Evolutionary conservation across 2,888 invertebrate species (phyloP).

Genomic region (Plebejus argus): DNA sequence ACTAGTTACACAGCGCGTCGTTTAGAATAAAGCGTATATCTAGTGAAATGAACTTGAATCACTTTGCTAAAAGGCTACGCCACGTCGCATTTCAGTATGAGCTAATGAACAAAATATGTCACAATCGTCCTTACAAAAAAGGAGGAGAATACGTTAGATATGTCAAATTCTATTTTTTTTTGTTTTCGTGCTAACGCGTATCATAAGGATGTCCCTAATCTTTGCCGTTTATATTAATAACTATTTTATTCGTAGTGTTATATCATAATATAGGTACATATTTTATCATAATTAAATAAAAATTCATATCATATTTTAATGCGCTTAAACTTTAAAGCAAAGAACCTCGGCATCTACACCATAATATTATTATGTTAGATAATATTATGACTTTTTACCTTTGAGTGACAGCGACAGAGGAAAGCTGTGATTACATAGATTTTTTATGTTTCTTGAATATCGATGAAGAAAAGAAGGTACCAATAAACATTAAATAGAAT

Average conservation of each 20-base stretch:
- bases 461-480: neutral
- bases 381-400: neutral
- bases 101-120: neutral
- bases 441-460: too few relatives aligned
- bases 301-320: neutral
- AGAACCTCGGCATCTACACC: neutral
- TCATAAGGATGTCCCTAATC: neutral
- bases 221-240: neutral
- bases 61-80: neutral
- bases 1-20: too few relatives aligned
- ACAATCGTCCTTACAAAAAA: neutral
- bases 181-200: neutral
- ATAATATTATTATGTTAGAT: neutral
- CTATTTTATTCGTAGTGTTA: neutral
- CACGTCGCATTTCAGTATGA: neutral
- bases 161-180: slow-evolving; percentile 21
- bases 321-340: neutral
- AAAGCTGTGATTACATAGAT: neutral
- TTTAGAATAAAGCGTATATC: too few relatives aligned
- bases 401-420: neutral
- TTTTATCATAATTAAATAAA: neutral
- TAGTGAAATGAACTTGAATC: neutral
- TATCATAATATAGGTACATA: too few relatives aligned
- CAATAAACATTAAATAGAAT: slow-evolving; percentile 2
- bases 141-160: neutral